Evolutionary conservation across 2,888 invertebrate genomes (phyloP).

Genomic region (Cheilosia urbana): DNA sequence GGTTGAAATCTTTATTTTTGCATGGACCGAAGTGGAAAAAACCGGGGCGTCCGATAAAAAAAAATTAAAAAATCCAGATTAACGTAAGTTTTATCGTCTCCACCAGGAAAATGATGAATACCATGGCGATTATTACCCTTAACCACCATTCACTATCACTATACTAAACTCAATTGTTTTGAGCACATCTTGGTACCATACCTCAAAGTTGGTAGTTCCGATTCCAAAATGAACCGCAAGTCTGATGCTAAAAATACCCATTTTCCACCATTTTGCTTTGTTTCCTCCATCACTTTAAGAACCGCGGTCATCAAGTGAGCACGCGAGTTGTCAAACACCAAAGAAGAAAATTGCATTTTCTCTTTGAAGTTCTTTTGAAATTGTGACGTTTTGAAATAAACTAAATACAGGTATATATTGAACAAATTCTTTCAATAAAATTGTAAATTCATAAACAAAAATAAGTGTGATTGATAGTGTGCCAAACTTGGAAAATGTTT

Average conservation of each 20-base stretch:
- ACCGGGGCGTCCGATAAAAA: too few relatives aligned
- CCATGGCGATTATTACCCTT: too few relatives aligned
- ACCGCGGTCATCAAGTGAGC: slow-evolving; percentile 83
- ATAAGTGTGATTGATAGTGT: slow-evolving; percentile 1
- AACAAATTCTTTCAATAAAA: slow-evolving; percentile 29
- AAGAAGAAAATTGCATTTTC: slow-evolving; percentile 79
- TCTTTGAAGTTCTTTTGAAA: slow-evolving; percentile 83
- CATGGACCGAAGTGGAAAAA: too few relatives aligned
- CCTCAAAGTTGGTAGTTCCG: slow-evolving; percentile 44
- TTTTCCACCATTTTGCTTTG: slow-evolving; percentile 72
- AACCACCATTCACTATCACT: too few relatives aligned
- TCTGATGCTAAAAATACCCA: slow-evolving; percentile 30
- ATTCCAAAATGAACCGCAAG: slow-evolving; percentile 29
- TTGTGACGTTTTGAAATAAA: slow-evolving; percentile 82
- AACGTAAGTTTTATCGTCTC: too few relatives aligned
- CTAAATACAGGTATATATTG: slow-evolving; percentile 72
- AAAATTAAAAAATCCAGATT: too few relatives aligned
- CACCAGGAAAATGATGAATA: too few relatives aligned
- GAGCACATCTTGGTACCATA: slow-evolving; percentile 1
- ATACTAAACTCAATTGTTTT: background rate
- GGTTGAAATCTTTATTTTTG: too few relatives aligned
- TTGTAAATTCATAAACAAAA: slow-evolving; percentile 8
- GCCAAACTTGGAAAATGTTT: slow-evolving; percentile 1
- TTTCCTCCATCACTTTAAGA: slow-evolving; percentile 81
- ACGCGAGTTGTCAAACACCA: slow-evolving; percentile 81